Base-by-base conservation (phyloP, 2,888 invertebrate genomes). In the Polyommatus iphigenia region DNA sequence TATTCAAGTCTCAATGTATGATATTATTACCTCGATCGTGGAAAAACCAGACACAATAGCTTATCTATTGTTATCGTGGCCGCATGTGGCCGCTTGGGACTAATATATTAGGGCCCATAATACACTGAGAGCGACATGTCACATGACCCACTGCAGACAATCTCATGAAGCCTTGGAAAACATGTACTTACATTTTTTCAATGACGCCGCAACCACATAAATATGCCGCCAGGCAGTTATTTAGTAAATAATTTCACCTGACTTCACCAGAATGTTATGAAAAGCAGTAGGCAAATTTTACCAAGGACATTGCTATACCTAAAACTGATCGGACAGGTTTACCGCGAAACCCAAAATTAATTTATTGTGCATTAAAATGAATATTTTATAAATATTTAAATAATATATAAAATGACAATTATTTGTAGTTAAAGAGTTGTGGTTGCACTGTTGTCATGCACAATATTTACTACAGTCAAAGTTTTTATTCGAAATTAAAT, bases 291-390 rank as follows among this genome's bases (percentile, higher is more conserved):
- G 85, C 86, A 87, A 86, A 86, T 88, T 88, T 90, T 91, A 91
- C 92, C 92, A 91, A 92, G 90, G 90, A 92, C 87, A 90, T 89
- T 86, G 92, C 90, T 91, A 91, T 91, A 90, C 87, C 85, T 85
- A 83, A 87, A 85, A 85, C 85, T 87, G 81, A 87, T 86, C 84
- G 83, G 84, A 83, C 86, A 87, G 81, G 84, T 86, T 87, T 85
- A 85, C 87, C 83, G 85, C 84, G 87, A 83, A 86, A 85, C 82
- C 86, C 86, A 86, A 86, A 85, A 85, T 85, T 83, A 83, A 81
- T 82, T 81, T 80, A 80, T 79, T 71, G 67, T 67, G 29, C 29
- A 18, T 32, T 80, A 82, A 82, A 83, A 84, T 88, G 57, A 72
- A 50, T 41, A 88, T 87, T 86, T 86, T 85, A 86, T 87, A 87